These are phyloP conservation scores for Otocyon megalotis DNA, from an alignment of 2,113 vertebrate species.

Conservation along the genomic window DNA sequence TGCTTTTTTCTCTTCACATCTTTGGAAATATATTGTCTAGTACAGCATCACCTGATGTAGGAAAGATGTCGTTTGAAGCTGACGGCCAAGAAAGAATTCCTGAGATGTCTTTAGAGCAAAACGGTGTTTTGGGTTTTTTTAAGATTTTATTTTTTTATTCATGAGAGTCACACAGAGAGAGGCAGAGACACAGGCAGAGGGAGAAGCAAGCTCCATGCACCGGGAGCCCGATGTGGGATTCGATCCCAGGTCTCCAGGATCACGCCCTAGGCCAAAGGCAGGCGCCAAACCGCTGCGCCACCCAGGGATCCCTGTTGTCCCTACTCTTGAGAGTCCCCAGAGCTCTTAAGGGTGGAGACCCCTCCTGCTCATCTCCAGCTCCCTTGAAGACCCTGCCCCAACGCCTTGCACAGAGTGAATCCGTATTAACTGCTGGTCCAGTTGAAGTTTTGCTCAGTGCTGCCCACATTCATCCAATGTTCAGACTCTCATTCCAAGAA, in stretches of 20 bases:
- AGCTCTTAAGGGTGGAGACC: neutral
- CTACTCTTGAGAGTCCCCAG: neutral
- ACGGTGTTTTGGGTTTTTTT: too few relatives aligned
- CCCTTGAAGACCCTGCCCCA: neutral
- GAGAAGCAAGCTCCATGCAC: too few relatives aligned
- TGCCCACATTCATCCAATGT: neutral
- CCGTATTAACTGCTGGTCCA: neutral
- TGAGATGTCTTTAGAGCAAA: neutral
- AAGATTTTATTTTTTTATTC: too few relatives aligned
- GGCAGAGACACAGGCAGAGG: too few relatives aligned
- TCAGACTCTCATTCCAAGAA: neutral
- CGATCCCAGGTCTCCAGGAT: too few relatives aligned
- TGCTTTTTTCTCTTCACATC: neutral
- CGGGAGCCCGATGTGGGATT: too few relatives aligned
- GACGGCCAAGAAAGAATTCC: neutral
- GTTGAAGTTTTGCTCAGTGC: neutral
- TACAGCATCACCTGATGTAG: too few relatives aligned
- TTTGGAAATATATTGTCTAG: neutral
- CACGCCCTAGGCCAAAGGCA: too few relatives aligned
- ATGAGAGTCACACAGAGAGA: too few relatives aligned
- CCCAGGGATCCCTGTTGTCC: too few relatives aligned
- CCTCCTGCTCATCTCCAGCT: neutral
- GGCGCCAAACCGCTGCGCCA: too few relatives aligned
- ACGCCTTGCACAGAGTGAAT: neutral
- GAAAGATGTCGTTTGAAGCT: too few relatives aligned